Evolutionary conservation across 2,113 vertebrate species (phyloP), one percentile per base, ranked within the genome.

Genomic region (Siphamia tubifer): DNA sequence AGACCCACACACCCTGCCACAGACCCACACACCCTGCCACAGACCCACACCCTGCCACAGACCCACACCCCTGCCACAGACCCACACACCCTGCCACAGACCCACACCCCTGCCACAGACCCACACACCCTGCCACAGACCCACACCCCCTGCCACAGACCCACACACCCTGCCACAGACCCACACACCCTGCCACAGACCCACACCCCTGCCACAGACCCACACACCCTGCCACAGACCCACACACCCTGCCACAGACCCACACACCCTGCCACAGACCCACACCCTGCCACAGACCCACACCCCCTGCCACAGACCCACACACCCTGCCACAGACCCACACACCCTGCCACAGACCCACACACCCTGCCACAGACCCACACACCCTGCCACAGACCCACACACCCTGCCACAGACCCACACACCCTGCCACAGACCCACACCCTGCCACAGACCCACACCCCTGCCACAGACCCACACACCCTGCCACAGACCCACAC

Each of bases 161-260:
- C 17, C 11, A 15, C n/a, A n/a, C n/a, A n/a, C 35, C 39, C 27
- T 87, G 21, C 25, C 68, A n/a, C n/a, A n/a, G n/a, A n/a, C n/a
- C n/a, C n/a, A 16, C 70, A 36, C 44, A 43, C 44, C 71, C 51
- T 87, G 21, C 25, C 68, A n/a, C n/a, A n/a, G n/a, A n/a, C n/a
- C n/a, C n/a, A 16, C 70, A 36, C 44, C 43, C 44, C 71, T 75
- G 76, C 70, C 51, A n/a, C n/a, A n/a, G n/a, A n/a, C n/a, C n/a
- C n/a, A n/a, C n/a, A n/a, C n/a, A n/a, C n/a, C n/a, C n/a, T 87
- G 21, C 25, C 68, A n/a, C n/a, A n/a, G n/a, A n/a, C n/a, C n/a
- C n/a, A 16, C 70, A 36, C 44, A 43, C 44, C 71, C 51, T 87
- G 21, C 25, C 68, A n/a, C n/a, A n/a, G n/a, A n/a, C n/a, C n/a